Percentiles rank a stretch among this genome's conserved stretches.
phyloP scores from a whole-genome alignment of 2,888 invertebrate genomes.

The Cantharis nigra region DNA sequence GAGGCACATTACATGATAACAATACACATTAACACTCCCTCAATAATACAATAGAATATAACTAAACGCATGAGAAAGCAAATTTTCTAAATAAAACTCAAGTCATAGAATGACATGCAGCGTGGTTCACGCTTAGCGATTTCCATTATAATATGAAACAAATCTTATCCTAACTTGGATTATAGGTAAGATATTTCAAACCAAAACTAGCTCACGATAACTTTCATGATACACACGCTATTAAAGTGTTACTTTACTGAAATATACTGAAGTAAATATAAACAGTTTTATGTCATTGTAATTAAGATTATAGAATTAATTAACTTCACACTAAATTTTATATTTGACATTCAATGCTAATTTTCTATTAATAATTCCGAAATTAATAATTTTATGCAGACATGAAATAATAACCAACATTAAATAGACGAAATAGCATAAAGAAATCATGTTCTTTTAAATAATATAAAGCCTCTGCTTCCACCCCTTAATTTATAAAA shows the following conservation, averaged over 20 bases:
- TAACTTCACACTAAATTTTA: not conserved
- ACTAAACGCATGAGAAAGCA: constrained; percentile 44
- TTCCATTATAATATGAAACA: constrained; percentile 47
- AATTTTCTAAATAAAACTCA: constrained; percentile 47
- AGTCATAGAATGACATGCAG: constrained; percentile 49
- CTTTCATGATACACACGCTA: constrained; percentile 15
- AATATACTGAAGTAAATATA: not conserved
- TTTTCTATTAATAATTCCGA: not conserved
- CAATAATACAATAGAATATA: constrained; percentile 40
- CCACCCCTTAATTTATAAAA: not conserved
- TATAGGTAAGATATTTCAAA: constrained; percentile 29
- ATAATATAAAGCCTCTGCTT: not conserved
- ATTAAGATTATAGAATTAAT: not conserved
- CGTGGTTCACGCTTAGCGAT: constrained; percentile 49
- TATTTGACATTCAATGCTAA: not conserved
- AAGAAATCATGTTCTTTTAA: not conserved
- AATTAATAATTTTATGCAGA: not conserved
- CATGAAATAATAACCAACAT: not conserved
- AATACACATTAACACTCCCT: constrained; percentile 44
- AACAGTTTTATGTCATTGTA: not conserved
- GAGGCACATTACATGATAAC: constrained; percentile 39
- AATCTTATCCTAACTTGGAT: constrained; percentile 36
- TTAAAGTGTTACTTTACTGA: constrained; percentile 3
- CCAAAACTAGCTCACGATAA: constrained; percentile 16
- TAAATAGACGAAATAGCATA: not conserved